These are phyloP conservation scores for Apocheima hispidaria DNA, from an alignment of 2,888 invertebrate species.

Conservation along the genomic window DNA sequence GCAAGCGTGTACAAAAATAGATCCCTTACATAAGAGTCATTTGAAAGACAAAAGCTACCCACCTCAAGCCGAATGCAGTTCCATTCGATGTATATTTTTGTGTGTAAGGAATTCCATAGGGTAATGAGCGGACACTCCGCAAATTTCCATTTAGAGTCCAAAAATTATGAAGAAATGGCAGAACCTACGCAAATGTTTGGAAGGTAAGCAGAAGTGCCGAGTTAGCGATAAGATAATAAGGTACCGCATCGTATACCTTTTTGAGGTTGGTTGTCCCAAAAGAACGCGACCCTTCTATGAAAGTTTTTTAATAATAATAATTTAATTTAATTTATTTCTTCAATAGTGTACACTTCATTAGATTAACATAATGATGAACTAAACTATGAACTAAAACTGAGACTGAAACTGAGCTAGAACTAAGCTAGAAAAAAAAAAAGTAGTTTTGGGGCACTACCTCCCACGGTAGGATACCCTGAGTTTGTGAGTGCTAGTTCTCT, in stretches of 20 bases:
- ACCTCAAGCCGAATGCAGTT: slow-evolving; percentile 17
- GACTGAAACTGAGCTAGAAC: no score
- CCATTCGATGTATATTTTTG: slow-evolving; percentile 17
- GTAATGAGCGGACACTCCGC: slow-evolving; percentile 12
- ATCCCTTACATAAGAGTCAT: slow-evolving; percentile 12
- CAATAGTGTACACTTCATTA: no score
- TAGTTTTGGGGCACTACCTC: no score
- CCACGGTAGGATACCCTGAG: no score
- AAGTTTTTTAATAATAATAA: no score
- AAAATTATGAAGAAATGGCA: slow-evolving; percentile 46
- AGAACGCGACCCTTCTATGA: slow-evolving; percentile 31
- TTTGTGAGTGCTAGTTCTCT: no score
- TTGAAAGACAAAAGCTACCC: slow-evolving; percentile 15
- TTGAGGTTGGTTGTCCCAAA: slow-evolving; percentile 27
- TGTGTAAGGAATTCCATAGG: slow-evolving; percentile 19
- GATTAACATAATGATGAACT: no score
- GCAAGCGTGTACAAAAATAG: slow-evolving; percentile 10
- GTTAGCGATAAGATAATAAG: slow-evolving; percentile 49
- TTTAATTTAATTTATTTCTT: no score
- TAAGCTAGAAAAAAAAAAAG: no score
- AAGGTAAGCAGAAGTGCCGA: slow-evolving; percentile 45
- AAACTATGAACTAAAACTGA: no score
- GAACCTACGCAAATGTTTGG: slow-evolving; percentile 47
- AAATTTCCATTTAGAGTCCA: slow-evolving; percentile 39
- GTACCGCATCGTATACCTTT: slow-evolving; percentile 40